phyloP scores from a whole-genome alignment of 1,140 invertebrate species.

The Diuraphis noxia region DNA sequence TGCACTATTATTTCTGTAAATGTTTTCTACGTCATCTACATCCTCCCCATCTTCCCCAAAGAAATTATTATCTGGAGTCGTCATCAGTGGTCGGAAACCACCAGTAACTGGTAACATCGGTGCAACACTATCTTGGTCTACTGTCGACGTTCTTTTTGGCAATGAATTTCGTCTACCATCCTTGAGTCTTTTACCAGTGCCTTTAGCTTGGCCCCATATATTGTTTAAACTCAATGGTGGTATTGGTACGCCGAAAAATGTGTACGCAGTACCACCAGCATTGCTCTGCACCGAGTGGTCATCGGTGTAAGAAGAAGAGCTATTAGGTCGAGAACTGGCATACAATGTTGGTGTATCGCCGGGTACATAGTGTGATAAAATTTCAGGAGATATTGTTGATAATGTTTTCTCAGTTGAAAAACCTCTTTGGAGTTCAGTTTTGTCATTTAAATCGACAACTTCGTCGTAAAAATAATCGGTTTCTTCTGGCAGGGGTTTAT shows the following conservation, averaged over 20 bases:
- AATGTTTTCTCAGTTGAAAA: slow-evolving; percentile 56
- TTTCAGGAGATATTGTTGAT: slow-evolving; percentile 56
- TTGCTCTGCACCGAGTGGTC: background rate
- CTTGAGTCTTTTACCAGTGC: slow-evolving; percentile 54
- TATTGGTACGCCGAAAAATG: slow-evolving; percentile 81
- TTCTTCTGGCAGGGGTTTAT: slow-evolving; percentile 68
- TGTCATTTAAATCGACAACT: slow-evolving; percentile 72
- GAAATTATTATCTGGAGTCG: slow-evolving; percentile 55
- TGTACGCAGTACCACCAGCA: slow-evolving; percentile 67
- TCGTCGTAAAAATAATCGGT: slow-evolving; percentile 81
- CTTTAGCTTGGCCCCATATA: slow-evolving; percentile 65
- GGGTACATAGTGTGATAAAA: slow-evolving; percentile 61
- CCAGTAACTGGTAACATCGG: slow-evolving; percentile 70
- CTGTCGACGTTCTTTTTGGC: slow-evolving; percentile 64
- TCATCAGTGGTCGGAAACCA: slow-evolving; percentile 70
- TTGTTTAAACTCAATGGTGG: slow-evolving; percentile 72
- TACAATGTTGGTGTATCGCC: slow-evolving; percentile 71
- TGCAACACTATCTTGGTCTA: slow-evolving; percentile 65
- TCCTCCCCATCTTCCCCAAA: background rate
- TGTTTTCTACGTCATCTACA: background rate
- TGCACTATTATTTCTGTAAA: background rate
- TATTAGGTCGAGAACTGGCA: slow-evolving; percentile 59
- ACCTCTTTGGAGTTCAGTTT: slow-evolving; percentile 34
- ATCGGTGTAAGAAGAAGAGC: background rate
- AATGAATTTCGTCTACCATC: slow-evolving; percentile 60